Base-by-base conservation (phyloP, 2,113 vertebrate species). In the Aptenodytes patagonicus region DNA sequence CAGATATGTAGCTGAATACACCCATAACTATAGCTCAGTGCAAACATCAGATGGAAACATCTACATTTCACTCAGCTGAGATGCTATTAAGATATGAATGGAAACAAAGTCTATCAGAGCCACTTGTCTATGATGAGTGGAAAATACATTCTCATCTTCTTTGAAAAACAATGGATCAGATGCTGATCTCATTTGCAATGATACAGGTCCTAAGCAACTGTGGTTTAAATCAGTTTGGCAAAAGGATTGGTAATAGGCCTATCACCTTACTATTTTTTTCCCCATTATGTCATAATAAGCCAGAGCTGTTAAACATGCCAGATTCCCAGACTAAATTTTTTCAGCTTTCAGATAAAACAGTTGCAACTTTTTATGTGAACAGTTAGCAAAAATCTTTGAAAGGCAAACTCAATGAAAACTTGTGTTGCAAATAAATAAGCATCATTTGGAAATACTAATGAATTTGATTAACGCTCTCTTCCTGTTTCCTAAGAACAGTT, bases 21-120 rank as follows among this genome's bases (percentile, higher is more conserved):
- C 83, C 83, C 95, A 97, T 97, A 96, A 90, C 88, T 96, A 69
- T 68, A 92, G 87, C 94, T 97, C 85, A 29, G 83, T 61, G 97
- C 97, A 98, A 98, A 98, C 97, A 98, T 96, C 90, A 97, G 86
- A 97, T 93, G 97, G 97, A 97, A 96, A 90, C 64, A 4, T 90
- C 92, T 90, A 96, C 77, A 77, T 87, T 95, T 96, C 95, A 97
- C 76, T 90, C 57, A 65, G 78, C 58, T 94, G 3, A 91, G 32
- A 80, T 70, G 72, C 68, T 95, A 95, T 93, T 97, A 95, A 76
- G 40, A 72, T 94, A 92, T 88, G 83, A 82, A 61, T 71, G 81
- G 87, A 88, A 97, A 97, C 87, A 54, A 83, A 34, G 90, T 75
- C 58, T 80, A 54, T 28, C 17, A 82, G 61, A 91, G 44, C 36